phyloP scores from a whole-genome alignment of 2,888 invertebrate genomes.

The Aleiodes alternator region DNA sequence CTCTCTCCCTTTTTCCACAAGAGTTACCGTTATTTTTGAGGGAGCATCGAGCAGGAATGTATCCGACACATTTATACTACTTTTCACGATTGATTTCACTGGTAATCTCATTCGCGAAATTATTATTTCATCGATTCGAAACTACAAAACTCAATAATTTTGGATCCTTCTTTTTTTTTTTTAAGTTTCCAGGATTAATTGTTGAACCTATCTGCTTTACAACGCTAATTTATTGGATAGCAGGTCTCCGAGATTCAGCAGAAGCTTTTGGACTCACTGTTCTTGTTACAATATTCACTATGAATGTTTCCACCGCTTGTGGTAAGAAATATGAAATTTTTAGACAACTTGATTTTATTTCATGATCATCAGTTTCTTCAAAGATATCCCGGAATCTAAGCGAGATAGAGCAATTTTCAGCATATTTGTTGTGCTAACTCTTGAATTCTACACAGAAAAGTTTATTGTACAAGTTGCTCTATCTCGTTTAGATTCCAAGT shows the following conservation, averaged over 20 bases:
- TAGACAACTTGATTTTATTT: too few species aligned
- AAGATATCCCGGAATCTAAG: too few species aligned
- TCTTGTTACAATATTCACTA: conserved; percentile 84
- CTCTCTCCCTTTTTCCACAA: conserved; percentile 88
- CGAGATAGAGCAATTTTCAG: too few species aligned
- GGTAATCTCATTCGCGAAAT: conserved; percentile 78
- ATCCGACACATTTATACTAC: conserved; percentile 88
- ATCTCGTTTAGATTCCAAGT: too few species aligned
- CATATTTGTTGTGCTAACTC: too few species aligned
- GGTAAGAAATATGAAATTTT: conserved; percentile 77
- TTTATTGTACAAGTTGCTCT: too few species aligned
- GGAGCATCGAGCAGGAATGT: conserved; percentile 89
- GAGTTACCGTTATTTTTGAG: conserved; percentile 87
- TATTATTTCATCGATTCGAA: background rate
- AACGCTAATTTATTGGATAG: conserved; percentile 89
- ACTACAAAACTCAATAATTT: conserved; percentile 1
- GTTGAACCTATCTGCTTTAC: conserved; percentile 90
- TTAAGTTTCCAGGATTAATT: conserved; percentile 88
- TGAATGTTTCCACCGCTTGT: conserved; percentile 92
- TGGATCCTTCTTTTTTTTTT: conserved; percentile 51
- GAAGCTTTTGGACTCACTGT: conserved; percentile 85
- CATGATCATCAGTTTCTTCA: too few species aligned
- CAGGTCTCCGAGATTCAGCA: conserved; percentile 83
- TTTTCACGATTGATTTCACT: conserved; percentile 86
- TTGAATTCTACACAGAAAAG: too few species aligned